Percentiles rank a stretch among this genome's conserved stretches.
These are phyloP conservation scores for Danio albolineatus DNA, from an alignment of 2,797 vertebrate species.

Conservation along the genomic window DNA sequence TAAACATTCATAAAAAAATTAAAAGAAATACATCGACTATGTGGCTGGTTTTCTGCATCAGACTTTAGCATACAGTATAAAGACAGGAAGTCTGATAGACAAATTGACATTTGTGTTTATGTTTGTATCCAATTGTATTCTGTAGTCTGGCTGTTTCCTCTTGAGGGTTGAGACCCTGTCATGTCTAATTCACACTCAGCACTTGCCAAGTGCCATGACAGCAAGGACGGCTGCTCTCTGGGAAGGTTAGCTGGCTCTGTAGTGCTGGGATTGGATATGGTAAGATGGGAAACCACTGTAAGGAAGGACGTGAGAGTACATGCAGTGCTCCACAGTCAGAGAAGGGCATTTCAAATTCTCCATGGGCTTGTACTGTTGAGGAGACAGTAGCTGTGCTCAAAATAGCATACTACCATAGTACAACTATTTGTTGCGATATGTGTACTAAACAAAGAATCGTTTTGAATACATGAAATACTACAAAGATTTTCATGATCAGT, in stretches of 20 bases:
- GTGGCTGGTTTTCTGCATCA: not conserved
- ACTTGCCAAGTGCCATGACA: slow-evolving; percentile 10
- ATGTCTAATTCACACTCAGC: slow-evolving; percentile 24
- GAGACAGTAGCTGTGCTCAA: not conserved
- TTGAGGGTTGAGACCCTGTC: slow-evolving; percentile 13
- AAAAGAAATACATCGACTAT: too few species aligned
- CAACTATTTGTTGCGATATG: not conserved
- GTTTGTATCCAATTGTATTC: not conserved
- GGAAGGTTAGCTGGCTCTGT: slow-evolving; percentile 38
- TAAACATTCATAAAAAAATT: too few species aligned
- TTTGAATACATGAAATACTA: not conserved
- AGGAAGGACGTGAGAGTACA: not conserved
- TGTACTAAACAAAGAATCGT: not conserved
- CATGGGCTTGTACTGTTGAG: not conserved
- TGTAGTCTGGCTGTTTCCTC: slow-evolving; percentile 14
- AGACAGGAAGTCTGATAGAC: not conserved
- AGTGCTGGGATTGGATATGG: slow-evolving; percentile 19
- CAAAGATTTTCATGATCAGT: not conserved
- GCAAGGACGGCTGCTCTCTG: slow-evolving; percentile 12
- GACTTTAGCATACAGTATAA: not conserved
- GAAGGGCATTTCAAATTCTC: slow-evolving; percentile 3
- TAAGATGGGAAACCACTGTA: slow-evolving; percentile 3
- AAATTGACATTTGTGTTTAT: not conserved
- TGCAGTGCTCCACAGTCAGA: not conserved
- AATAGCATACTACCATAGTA: not conserved